These are phyloP conservation scores for Cephalopterus ornatus DNA, from an alignment of 2,113 vertebrate species.

Conservation along the genomic window DNA sequence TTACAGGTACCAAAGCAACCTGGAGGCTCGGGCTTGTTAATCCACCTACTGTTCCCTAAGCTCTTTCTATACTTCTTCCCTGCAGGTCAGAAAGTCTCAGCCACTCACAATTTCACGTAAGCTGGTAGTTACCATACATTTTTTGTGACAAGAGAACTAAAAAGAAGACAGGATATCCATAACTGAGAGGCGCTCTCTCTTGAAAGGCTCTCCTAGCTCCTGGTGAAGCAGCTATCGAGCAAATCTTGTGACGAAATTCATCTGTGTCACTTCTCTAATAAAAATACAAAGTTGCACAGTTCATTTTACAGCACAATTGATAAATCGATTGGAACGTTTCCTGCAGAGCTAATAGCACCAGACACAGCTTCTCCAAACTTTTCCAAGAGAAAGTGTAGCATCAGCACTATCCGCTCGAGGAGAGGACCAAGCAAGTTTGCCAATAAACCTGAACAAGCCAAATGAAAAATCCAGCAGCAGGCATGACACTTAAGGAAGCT, in stretches of 20 bases:
- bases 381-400: not conserved
- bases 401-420: not conserved
- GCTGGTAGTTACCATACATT: not conserved
- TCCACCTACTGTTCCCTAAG: not conserved
- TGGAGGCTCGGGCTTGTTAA: not conserved
- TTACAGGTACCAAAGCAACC: not conserved
- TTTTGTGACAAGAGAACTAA: slow-evolving; percentile 11
- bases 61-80: not conserved
- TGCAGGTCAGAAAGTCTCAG: not conserved
- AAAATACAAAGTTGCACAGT: slow-evolving; percentile 31
- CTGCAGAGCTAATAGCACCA: not conserved
- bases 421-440: not conserved
- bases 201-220: not conserved
- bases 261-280: slow-evolving; percentile 38
- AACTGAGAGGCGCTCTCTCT: not conserved
- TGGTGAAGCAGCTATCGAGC: not conserved
- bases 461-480: not conserved
- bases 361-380: slow-evolving; percentile 12
- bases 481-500: not conserved
- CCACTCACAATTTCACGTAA: not conserved
- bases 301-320: slow-evolving; percentile 33
- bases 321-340: not conserved
- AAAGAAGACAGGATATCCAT: slow-evolving; percentile 23
- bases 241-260: not conserved
- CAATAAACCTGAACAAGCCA: not conserved